Evolutionary conservation across 92 coral and sea anemone species (phyloP), one percentile per base, ranked within the genome.

Genomic region (Montipora capitata): DNA sequence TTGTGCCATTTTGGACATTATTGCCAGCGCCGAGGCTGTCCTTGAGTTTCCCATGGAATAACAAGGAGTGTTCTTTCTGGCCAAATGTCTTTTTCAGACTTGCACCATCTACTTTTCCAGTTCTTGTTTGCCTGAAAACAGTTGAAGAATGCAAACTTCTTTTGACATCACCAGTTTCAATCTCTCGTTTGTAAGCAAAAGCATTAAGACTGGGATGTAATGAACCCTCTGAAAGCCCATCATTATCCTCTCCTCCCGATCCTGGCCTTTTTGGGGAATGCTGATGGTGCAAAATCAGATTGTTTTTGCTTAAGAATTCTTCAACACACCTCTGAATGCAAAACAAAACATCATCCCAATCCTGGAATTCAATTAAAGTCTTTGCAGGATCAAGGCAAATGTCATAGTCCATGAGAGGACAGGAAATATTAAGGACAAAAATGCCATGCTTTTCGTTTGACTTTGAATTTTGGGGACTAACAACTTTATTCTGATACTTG

Each of bases 291-390:
- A 63, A n/a, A 13, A 68, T 14, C 59, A 93, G 69, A 49, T 90
- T 88, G 48, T 96, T 85, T 40, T 76, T 83, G 18, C 18, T 76
- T 2, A 98, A 88, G 74, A 98, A 95, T 14, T 90, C 79, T 56
- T 92, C 92, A 8, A 94, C 52, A 66, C 98, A 98, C 38, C 70
- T 84, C 69, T 93, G 86, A 14, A 93, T 92, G 68, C 94, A 83
- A 45, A 35, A n/a, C 27, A 98, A 83, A 39, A 96, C 87, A 16
- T 87, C 92, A 15, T 92, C 96, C 99, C 99, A 98, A 68, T 94
- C 96, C 72, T 96, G 92, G 85, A 98, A 98, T 81, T 98, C 99
- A 64, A 98, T 96, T 66, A 98, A 72, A 3, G 99, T 98, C 89
- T 98, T 98, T 10, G 94, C 89, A 14, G 99, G 99, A 58, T 98